A percentile compares a stretch with the other conserved stretches of the same genome.
These are phyloP conservation scores for Indri indri DNA, from an alignment of 2,113 vertebrate species.

Conservation along the genomic window DNA sequence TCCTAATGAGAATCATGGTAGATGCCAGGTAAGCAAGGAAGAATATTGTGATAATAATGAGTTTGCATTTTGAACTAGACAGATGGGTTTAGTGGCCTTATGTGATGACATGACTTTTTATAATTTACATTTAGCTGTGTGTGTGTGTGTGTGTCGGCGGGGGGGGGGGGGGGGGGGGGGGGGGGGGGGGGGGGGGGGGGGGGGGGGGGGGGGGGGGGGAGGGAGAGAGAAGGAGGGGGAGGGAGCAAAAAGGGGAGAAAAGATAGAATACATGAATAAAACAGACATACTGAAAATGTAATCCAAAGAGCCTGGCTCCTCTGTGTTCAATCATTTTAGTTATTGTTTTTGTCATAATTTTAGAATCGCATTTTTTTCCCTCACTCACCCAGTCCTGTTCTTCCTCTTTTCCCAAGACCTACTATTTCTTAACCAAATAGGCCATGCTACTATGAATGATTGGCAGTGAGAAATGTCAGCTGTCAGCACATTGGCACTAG, in stretches of 20 bases:
- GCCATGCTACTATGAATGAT: background rate
- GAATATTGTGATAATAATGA: background rate
- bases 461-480: background rate
- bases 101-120: background rate
- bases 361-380: background rate
- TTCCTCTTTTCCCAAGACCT: background rate
- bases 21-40: background rate
- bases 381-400: background rate
- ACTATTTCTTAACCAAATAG: background rate
- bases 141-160: background rate
- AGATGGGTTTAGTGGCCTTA: background rate
- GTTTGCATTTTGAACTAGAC: background rate
- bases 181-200: too few relatives aligned
- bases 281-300: background rate
- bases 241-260: background rate
- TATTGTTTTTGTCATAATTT: background rate
- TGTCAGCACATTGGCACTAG: background rate
- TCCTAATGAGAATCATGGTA: background rate
- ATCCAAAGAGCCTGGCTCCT: background rate
- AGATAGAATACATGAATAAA: background rate
- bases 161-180: too few relatives aligned
- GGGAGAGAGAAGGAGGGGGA: background rate
- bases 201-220: too few relatives aligned
- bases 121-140: background rate
- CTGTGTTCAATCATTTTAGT: background rate